A percentile compares a stretch with the other conserved stretches of the same genome.
Evolutionary conservation across 2,113 vertebrate species (phyloP).

Genomic region (Notothenia rossii): DNA sequence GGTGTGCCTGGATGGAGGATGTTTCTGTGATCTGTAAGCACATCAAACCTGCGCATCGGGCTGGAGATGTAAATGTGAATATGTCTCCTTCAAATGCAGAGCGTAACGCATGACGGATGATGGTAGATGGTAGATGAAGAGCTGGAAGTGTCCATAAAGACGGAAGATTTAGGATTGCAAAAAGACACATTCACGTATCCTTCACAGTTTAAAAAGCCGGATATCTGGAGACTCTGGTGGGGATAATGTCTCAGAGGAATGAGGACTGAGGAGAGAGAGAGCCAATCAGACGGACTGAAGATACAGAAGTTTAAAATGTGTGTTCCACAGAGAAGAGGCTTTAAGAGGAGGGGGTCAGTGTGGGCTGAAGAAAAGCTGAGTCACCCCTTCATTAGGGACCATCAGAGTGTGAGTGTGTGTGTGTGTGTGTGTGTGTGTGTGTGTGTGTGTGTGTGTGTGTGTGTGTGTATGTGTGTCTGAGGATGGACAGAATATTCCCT

Average conservation of each 20-base stretch:
- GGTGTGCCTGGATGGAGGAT: neutral
- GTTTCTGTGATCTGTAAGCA: too few relatives aligned
- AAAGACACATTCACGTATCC: neutral
- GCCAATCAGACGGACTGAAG: slow-evolving; percentile 4
- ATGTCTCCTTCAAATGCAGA: neutral
- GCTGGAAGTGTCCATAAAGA: neutral
- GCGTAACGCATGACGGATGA: neutral
- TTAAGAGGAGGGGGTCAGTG: slow-evolving; percentile 31
- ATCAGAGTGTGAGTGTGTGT: too few relatives aligned
- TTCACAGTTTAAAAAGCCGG: slow-evolving; percentile 15
- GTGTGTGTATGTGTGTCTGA: slow-evolving; percentile 19
- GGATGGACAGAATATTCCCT: slow-evolving; percentile 38
- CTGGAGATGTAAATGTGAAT: neutral
- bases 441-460: slow-evolving; percentile 12
- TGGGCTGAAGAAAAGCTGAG: slow-evolving; percentile 32
- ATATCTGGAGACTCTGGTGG: neutral
- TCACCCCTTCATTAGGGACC: slow-evolving; percentile 44
- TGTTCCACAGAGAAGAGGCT: neutral
- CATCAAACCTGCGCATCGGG: neutral
- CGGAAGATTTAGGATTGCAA: slow-evolving; percentile 1
- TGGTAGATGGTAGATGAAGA: neutral
- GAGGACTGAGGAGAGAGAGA: slow-evolving; percentile 22
- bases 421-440: too few relatives aligned
- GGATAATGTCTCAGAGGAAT: slow-evolving; percentile 13
- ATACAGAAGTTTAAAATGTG: slow-evolving; percentile 4